A percentile compares a stretch with the other conserved stretches of the same genome.
These are phyloP conservation scores for Petrolisthes manimaculis DNA, from an alignment of 2,888 invertebrate genomes.

Conservation along the genomic window DNA sequence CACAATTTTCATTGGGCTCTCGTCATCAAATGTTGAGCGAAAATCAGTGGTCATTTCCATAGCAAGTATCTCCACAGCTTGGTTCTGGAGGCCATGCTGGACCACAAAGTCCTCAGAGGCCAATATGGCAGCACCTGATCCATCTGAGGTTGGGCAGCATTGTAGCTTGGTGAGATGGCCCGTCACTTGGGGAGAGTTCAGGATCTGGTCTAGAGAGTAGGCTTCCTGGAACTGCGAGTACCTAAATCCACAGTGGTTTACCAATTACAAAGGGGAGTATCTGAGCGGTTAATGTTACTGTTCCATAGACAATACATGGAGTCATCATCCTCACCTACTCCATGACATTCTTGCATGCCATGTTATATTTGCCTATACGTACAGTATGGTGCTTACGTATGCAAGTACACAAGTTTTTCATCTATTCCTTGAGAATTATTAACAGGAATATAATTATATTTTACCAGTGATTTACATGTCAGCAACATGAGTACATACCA, in stretches of 20 bases:
- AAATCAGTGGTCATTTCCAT: constrained; percentile 98
- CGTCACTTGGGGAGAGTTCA: constrained; percentile 87
- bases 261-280: not conserved
- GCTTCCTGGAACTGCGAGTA: constrained; percentile 94
- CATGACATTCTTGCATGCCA: no score
- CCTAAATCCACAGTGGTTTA: constrained; percentile 70
- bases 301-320: no score
- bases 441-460: no score
- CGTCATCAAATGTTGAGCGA: constrained; percentile 84
- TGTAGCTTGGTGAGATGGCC: constrained; percentile 95
- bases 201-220: constrained; percentile 90
- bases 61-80: constrained; percentile 94
- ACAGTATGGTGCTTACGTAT: no score
- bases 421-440: no score
- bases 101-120: constrained; percentile 92
- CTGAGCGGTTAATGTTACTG: not conserved
- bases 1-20: constrained; percentile 83
- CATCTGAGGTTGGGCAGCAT: constrained; percentile 98
- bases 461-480: no score
- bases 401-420: no score
- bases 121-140: constrained; percentile 93
- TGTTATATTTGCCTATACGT: no score
- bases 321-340: no score
- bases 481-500: no score
- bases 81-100: constrained; percentile 76